Conservation (phyloP, 92 coral and sea anemone species). For the Ricordea florida region DNA sequence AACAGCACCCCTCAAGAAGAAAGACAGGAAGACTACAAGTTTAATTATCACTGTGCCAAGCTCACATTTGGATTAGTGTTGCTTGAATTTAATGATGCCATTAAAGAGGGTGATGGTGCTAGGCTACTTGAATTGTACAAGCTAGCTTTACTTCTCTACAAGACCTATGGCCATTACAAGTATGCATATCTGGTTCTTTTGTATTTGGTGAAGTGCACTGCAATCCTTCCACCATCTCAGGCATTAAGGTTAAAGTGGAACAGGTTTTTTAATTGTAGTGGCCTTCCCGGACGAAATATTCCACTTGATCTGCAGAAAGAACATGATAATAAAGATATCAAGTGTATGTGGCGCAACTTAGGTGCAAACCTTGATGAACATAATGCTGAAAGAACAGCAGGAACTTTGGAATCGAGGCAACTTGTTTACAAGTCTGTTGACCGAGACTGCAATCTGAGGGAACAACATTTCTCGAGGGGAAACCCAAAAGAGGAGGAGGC, state of each 20-base stretch:
- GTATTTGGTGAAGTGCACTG: constrained; percentile 37
- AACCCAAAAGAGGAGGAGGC: constrained; percentile 31
- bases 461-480: constrained; percentile 6
- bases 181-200: constrained; percentile 52
- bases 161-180: constrained; percentile 43
- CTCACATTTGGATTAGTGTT: constrained; percentile 4
- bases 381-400: constrained; percentile 31
- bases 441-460: constrained; percentile 31
- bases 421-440: constrained; percentile 32
- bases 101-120: constrained; percentile 68
- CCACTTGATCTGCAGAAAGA: constrained; percentile 44
- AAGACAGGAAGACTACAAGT: constrained; percentile 11
- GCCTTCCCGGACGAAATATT: constrained; percentile 38
- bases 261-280: constrained; percentile 42
- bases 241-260: constrained; percentile 46
- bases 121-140: constrained; percentile 43
- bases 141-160: constrained; percentile 40
- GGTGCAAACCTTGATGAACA: constrained; percentile 46
- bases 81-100: constrained; percentile 11
- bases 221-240: constrained; percentile 27
- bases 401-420: constrained; percentile 40
- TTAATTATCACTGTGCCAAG: neutral
- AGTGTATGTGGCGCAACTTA: constrained; percentile 44
- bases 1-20: constrained; percentile 18
- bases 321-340: constrained; percentile 38